Evolutionary conservation across 2,888 invertebrate species (phyloP), one percentile per base, ranked within the genome.

Genomic region (Melinaea marsaeus): DNA sequence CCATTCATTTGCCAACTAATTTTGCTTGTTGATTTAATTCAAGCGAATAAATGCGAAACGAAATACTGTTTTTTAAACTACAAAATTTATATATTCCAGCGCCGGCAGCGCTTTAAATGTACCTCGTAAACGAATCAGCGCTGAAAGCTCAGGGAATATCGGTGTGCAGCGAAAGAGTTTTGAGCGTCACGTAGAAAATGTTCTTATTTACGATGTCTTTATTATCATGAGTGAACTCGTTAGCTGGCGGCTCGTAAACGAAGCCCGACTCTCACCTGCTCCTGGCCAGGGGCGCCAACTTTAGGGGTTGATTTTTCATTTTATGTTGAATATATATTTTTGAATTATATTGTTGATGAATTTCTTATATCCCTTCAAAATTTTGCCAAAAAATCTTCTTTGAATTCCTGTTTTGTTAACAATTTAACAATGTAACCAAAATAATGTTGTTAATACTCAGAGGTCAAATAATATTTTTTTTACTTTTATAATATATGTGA

Each of bases 141-240:
- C 51, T 51, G 51, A 51, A 32, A 51, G 51, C 51, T 32, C 22
- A 32, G 51, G 7, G 11, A 32, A 51, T 51, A 51, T 51, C 32
- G 6, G 32, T 51, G 57, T 60, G 59, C 58, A 59, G 46, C 46
- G 58, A 46, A 63, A 63, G 13, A 45, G 42, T 57, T 61, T 37
- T 67, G 73, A 72, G 73, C 72, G 74, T 74, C 75, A 74, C 75
- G 76, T 73, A 64, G 69, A 63, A 72, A 79, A 82, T 78, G 75
- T 75, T 76, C 78, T 79, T 80, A 82, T 81, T 80, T 81, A 83
- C 77, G 60, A 72, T 65, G 68, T 64, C 75, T 83, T 84, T 84
- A 84, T 79, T 79, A 79, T 79, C 79, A 78, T 75, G 82, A 81
- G 79, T 73, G 79, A 72, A 73, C 81, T 84, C 83, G 83, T 84